Base-by-base conservation (phyloP, 1,140 invertebrate genomes). In the Octopus bimaculoides region DNA sequence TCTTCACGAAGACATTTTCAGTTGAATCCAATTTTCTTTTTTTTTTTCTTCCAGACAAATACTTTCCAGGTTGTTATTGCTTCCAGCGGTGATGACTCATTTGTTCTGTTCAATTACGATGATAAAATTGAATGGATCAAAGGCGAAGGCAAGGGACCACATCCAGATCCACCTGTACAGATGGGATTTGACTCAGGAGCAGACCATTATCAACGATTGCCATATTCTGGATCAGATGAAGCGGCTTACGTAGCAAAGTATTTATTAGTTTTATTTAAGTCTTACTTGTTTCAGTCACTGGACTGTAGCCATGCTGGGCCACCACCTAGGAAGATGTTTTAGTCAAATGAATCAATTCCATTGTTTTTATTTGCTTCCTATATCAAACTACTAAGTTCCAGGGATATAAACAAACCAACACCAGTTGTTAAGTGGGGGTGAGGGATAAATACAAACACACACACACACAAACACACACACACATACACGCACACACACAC, bases 111-210 rank as follows among this genome's bases (percentile, higher is more conserved):
- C 84, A 89, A 97, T 66, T 99, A 98, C 89, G 93, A 95, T 81
- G 92, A 93, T 84, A 96, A 96, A 0, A 94, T 98, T 69, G 94
- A 96, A 87, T 99, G 97, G 97, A 93, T 97, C 71, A 94, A 95
- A 88, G 94, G 94, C 73, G 87, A 89, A 12, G 92, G 92, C 79
- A 92, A 93, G 82, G 89, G 87, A 52, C 89, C 91, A 5, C 5
- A 94, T 94, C 4, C 75, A 8, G 96, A 98, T 87, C 95, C 96
- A 0, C 94, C 95, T 82, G 96, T 95, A 17, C 97, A 98, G 90
- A 96, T 94, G 78, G 96, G 96, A n/a, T 95, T 98, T 83, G 93
- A 97, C 80, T 93, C 94, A 20, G 93, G 93, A 69, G 95, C 96
- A 87, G 94, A 94, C 69, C 90, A 93, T 52, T 93, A 93, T 84